phyloP scores from a whole-genome alignment of 2,888 invertebrate genomes.

The Chrysomela aeneicollis region DNA sequence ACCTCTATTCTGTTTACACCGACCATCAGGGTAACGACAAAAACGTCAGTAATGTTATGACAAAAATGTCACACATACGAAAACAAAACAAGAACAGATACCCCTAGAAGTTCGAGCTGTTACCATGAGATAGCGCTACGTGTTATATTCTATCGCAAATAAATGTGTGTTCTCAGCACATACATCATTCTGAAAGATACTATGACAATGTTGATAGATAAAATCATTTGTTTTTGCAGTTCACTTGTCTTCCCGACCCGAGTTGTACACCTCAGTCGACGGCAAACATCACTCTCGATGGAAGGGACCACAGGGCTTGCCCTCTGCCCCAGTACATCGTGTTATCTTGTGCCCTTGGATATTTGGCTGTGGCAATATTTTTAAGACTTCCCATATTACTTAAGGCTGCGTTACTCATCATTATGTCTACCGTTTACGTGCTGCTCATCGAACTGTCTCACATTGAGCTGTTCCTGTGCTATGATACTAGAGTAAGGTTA shows the following conservation, averaged over 20 bases:
- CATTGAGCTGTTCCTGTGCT: constrained; percentile 79
- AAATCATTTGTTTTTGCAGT: too few relatives aligned
- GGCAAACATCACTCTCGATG: constrained; percentile 64
- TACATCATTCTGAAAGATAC: too few relatives aligned
- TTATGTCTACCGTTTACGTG: constrained; percentile 83
- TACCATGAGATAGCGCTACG: too few relatives aligned
- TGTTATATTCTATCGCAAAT: too few relatives aligned
- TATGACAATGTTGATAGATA: too few relatives aligned
- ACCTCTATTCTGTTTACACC: too few relatives aligned
- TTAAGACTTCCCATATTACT: constrained; percentile 82
- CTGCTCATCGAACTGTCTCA: constrained; percentile 85
- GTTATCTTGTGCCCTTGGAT: constrained; percentile 83
- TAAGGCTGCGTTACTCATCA: constrained; percentile 78
- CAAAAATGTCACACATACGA: too few relatives aligned
- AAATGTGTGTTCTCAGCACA: too few relatives aligned
- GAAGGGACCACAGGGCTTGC: constrained; percentile 77
- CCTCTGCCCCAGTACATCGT: constrained; percentile 89
- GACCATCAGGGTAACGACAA: too few relatives aligned
- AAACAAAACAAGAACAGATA: too few relatives aligned
- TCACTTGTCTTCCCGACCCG: constrained; percentile 69
- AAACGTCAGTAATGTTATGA: too few relatives aligned
- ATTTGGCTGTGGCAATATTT: constrained; percentile 86
- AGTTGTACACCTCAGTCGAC: constrained; percentile 63
- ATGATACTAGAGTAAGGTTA: constrained; percentile 80
- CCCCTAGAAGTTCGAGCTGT: too few relatives aligned